Percentiles rank a stretch among this genome's conserved stretches.
Conservation (phyloP, 2,113 vertebrate species). For the Pipa parva region DNA sequence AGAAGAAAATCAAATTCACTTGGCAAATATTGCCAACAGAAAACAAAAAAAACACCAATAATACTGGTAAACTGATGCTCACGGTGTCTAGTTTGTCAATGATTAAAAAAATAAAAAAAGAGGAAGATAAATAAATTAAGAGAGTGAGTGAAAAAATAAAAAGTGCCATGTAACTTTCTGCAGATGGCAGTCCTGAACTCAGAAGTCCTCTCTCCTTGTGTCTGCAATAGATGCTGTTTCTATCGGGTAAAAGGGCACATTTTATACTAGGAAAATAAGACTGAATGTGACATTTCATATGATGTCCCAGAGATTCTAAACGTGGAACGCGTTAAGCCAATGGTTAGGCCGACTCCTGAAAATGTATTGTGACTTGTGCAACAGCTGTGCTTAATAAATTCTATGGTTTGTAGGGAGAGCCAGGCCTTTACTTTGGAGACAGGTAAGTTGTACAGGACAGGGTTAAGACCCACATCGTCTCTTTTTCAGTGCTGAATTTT, state of each 20-base stretch:
- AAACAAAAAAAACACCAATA: slow-evolving; percentile 72
- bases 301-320: not conserved
- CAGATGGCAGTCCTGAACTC: slow-evolving; percentile 49
- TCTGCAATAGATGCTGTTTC: no score
- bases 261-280: not conserved
- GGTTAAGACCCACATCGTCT: not conserved
- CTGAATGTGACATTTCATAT: not conserved
- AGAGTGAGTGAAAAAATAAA: slow-evolving; percentile 60
- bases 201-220: slow-evolving; percentile 22
- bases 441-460: no score
- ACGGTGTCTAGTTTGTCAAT: slow-evolving; percentile 68
- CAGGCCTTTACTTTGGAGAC: no score
- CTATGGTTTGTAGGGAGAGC: no score
- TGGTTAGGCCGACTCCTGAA: no score
- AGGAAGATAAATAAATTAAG: slow-evolving; percentile 88
- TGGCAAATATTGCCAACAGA: slow-evolving; percentile 96
- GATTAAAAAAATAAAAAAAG: slow-evolving; percentile 60
- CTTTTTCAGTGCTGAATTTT: not conserved
- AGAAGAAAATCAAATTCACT: slow-evolving; percentile 53
- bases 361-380: no score
- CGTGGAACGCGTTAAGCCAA: no score
- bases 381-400: no score
- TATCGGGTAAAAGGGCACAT: not conserved
- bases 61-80: slow-evolving; percentile 69
- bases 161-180: slow-evolving; percentile 87